Conservation (phyloP, 2,113 vertebrate genomes). For the Taurulus bubalis region DNA sequence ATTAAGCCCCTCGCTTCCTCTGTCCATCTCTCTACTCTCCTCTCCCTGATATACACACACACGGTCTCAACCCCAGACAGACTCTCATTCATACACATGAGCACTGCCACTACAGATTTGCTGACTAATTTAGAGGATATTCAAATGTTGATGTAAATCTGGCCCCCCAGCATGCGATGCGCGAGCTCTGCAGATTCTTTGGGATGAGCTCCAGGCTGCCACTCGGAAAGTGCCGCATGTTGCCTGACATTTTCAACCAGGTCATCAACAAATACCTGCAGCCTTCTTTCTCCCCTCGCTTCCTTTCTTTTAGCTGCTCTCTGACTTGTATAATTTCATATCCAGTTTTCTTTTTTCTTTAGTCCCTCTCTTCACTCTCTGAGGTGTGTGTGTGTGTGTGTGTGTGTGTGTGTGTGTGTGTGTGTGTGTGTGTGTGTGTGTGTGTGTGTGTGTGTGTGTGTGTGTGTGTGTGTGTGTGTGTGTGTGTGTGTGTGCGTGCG, state of each 20-base stretch:
- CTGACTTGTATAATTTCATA: background rate
- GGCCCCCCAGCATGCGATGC: conserved; percentile 31
- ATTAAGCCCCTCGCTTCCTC: conserved; percentile 52
- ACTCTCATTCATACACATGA: conserved; percentile 70
- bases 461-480: background rate
- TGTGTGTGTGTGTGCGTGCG: background rate
- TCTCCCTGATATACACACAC: conserved; percentile 13
- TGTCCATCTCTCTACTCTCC: conserved; percentile 26
- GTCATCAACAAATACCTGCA: conserved; percentile 29
- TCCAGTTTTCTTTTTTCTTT: background rate
- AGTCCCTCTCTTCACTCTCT: background rate
- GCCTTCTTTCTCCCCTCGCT: conserved; percentile 7
- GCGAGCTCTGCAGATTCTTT: conserved; percentile 38
- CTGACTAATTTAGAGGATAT: conserved; percentile 70
- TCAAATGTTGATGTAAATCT: conserved; percentile 52
- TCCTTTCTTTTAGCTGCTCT: background rate
- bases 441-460: background rate
- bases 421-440: background rate
- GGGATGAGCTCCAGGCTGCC: conserved; percentile 14
- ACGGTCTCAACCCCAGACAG: conserved; percentile 47
- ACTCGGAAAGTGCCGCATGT: conserved; percentile 16
- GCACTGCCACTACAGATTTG: conserved; percentile 51
- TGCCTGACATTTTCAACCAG: conserved; percentile 59
- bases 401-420: background rate
- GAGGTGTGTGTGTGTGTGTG: background rate